phyloP scores from a whole-genome alignment of 2,797 vertebrate species.

The Esox lucius region DNA sequence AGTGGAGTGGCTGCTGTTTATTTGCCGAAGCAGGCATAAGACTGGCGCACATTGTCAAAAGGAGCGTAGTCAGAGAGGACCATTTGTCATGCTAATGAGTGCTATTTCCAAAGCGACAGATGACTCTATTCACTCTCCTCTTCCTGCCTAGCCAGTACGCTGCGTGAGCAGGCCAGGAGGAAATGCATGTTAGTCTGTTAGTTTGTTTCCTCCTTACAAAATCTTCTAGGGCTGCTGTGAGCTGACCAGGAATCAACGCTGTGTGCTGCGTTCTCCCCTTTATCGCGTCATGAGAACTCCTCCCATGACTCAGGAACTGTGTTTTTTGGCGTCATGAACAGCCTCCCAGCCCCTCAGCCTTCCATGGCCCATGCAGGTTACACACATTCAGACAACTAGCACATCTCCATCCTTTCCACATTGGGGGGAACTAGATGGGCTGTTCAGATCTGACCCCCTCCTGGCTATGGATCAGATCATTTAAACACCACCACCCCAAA shows the following conservation, averaged over 20 bases:
- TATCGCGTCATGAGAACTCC: constrained; percentile 52
- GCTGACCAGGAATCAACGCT: constrained; percentile 20
- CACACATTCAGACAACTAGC: neutral
- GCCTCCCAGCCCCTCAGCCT: neutral
- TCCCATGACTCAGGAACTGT: constrained; percentile 30
- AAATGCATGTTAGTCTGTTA: constrained; percentile 28
- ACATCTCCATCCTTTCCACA: constrained; percentile 9
- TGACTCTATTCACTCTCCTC: constrained; percentile 38
- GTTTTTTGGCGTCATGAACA: neutral
- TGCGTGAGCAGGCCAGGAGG: constrained; percentile 26
- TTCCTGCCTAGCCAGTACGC: neutral
- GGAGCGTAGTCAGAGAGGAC: constrained; percentile 29
- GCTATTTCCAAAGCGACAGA: constrained; percentile 50
- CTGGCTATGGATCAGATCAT: neutral
- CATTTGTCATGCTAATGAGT: constrained; percentile 58
- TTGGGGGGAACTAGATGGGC: constrained; percentile 23
- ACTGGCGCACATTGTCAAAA: constrained; percentile 1
- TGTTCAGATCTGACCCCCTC: constrained; percentile 20
- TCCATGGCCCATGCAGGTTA: neutral
- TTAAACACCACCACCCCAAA: neutral
- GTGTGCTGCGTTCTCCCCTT: constrained; percentile 11
- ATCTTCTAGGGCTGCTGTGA: constrained; percentile 19
- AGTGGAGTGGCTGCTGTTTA: constrained; percentile 15
- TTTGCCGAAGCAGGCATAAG: constrained; percentile 6
- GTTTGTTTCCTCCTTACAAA: constrained; percentile 3